A percentile compares a stretch with the other conserved stretches of the same genome.
These are phyloP conservation scores for Pipistrellus pygmaeus DNA, from an alignment of 2,797 vertebrate genomes.

Conservation along the genomic window DNA sequence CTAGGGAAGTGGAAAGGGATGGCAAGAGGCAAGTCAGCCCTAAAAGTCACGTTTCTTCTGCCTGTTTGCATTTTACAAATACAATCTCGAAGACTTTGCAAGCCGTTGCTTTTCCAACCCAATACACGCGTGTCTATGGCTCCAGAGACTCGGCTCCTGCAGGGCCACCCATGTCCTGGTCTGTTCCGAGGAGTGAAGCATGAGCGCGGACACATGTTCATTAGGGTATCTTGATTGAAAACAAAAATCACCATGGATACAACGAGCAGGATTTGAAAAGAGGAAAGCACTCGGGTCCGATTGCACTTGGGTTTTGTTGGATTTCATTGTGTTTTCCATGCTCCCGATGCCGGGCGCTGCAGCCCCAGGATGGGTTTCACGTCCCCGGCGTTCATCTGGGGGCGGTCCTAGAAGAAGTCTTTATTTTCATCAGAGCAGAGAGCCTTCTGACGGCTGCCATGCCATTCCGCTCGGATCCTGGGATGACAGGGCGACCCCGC, in stretches of 20 bases:
- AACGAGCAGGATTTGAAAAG: slow-evolving; percentile 74
- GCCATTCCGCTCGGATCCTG: neutral
- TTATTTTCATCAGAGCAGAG: slow-evolving; percentile 39
- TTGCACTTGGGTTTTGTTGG: slow-evolving; percentile 83
- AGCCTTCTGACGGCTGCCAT: neutral
- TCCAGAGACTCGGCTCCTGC: slow-evolving; percentile 53
- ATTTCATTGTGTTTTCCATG: slow-evolving; percentile 75
- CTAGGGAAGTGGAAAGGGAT: neutral
- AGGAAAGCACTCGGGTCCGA: slow-evolving; percentile 75
- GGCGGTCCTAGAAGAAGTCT: neutral
- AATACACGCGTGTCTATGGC: neutral
- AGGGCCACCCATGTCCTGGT: slow-evolving; percentile 56
- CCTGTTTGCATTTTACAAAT: neutral
- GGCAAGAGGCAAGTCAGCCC: neutral
- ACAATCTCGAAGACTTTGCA: neutral
- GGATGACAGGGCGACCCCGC: slow-evolving; percentile 72
- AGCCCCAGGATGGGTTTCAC: slow-evolving; percentile 63
- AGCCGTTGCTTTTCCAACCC: slow-evolving; percentile 58
- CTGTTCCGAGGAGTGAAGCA: slow-evolving; percentile 34
- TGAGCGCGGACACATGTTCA: slow-evolving; percentile 46
- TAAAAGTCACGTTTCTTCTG: neutral
- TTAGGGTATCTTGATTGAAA: slow-evolving; percentile 80
- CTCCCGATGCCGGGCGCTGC: slow-evolving; percentile 77
- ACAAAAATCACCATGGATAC: slow-evolving; percentile 77
- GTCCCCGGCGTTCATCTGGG: neutral